Evolutionary conservation across 2,113 vertebrate genomes (phyloP).

Genomic region (Egretta garzetta): DNA sequence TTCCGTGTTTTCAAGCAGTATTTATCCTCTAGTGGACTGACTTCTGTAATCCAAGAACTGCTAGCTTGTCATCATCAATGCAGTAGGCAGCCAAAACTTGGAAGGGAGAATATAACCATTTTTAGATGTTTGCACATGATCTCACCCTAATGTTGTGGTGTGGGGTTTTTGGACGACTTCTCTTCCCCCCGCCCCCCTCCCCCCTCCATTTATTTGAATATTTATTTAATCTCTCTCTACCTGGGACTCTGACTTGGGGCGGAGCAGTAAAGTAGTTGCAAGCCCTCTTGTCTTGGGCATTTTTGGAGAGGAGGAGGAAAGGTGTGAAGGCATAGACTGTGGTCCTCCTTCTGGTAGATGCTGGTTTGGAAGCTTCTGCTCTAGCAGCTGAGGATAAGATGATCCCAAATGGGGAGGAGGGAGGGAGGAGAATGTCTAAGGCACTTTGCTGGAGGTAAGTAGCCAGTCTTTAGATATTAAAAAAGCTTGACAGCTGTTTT

Average conservation of each 20-base stretch:
- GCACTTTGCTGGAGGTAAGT: slow-evolving; percentile 37
- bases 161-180: not conserved
- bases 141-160: not conserved
- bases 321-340: not conserved
- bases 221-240: not conserved
- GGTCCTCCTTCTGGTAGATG: not conserved
- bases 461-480: not conserved
- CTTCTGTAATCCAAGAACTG: not conserved
- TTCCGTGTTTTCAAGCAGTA: not conserved
- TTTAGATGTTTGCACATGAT: not conserved
- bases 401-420: not conserved
- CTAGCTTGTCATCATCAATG: not conserved
- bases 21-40: not conserved
- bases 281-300: not conserved
- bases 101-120: not conserved
- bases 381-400: not conserved
- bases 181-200: too few relatives aligned
- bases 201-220: not conserved
- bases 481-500: not conserved
- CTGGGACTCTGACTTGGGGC: not conserved
- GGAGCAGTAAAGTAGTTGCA: not conserved
- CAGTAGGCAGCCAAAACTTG: not conserved
- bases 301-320: not conserved
- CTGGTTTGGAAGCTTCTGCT: slow-evolving; percentile 1
- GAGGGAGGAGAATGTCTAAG: not conserved